Evolutionary conservation across 2,113 vertebrate species (phyloP), one percentile per base, ranked within the genome.

Genomic region (Gorsachius goisagi): DNA sequence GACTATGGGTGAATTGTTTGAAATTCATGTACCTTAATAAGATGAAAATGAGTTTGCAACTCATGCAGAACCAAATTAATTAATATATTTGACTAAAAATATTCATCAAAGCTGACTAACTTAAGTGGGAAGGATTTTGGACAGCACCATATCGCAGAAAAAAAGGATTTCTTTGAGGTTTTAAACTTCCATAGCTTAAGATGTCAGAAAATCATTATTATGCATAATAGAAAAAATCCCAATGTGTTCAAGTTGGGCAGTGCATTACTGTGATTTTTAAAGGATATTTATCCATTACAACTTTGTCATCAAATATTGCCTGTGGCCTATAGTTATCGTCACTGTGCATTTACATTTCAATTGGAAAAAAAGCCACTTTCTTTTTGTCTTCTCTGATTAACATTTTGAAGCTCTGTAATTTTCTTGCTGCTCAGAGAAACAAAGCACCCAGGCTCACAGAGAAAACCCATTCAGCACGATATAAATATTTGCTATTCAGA

Each of bases 401-500:
- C 98, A 98, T 98, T 98, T 98, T 98, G 97, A 96, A 97, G 97
- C 97, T 98, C 97, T 98, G 97, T 98, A 98, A 98, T 98, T 98
- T 98, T 98, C 98, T 98, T 98, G 96, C 97, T 98, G 97, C 96
- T 98, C 94, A 93, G 60, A 98, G 98, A 98, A 98, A 98, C 97
- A 98, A 98, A 98, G 96, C 98, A 90, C 97, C 97, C 96, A 96
- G 95, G 97, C 97, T 98, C 96, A 97, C 96, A 97, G 98, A 98
- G 98, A 99, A 98, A 98, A 97, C 98, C 98, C 98, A 98, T 99
- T 99, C 98, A 98, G 94, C 98, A 98, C 99, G 98, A 98, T 99
- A 98, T 98, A 98, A 99, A 99, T 99, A 99, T 99, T 99, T 99
- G 98, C 98, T 98, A 98, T 99, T 99, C 98, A 98, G 98, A 98